Conservation (phyloP, 2,797 vertebrate species). For the Tolypeutes matacus region DNA sequence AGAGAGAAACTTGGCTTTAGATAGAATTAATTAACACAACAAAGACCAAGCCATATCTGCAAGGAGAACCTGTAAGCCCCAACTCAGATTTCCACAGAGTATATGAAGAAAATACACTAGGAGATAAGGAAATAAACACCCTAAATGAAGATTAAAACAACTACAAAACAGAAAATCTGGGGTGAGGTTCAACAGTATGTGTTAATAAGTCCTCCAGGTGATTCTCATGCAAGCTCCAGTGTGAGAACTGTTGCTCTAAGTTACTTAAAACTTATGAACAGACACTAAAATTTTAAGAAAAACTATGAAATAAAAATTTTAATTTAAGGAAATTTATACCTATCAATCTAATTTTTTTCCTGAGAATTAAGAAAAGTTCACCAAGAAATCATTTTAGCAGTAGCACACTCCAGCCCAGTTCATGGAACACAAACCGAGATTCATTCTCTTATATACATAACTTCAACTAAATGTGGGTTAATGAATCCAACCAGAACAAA, state of each 20-base stretch:
- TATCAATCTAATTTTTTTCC: not conserved
- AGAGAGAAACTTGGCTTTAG: not conserved
- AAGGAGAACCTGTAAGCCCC: not conserved
- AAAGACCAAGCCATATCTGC: not conserved
- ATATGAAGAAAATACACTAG: too few relatives aligned
- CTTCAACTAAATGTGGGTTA: not conserved
- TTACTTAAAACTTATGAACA: not conserved
- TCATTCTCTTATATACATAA: not conserved
- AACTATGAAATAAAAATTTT: conserved; percentile 1
- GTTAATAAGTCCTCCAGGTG: too few relatives aligned
- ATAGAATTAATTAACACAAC: not conserved
- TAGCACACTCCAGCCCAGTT: not conserved
- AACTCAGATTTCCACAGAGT: not conserved
- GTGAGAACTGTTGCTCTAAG: not conserved
- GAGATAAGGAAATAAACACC: too few relatives aligned
- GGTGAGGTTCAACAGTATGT: too few relatives aligned
- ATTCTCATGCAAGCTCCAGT: not conserved
- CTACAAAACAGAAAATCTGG: too few relatives aligned
- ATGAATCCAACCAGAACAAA: not conserved
- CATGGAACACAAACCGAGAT: not conserved
- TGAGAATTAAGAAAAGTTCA: conserved; percentile 11
- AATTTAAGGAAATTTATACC: conserved; percentile 12
- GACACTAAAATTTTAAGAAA: not conserved
- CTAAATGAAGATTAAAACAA: too few relatives aligned
- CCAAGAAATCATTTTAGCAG: not conserved